Evolutionary conservation across 2,113 vertebrate genomes (phyloP).

Genomic region (Atractosteus spatula): DNA sequence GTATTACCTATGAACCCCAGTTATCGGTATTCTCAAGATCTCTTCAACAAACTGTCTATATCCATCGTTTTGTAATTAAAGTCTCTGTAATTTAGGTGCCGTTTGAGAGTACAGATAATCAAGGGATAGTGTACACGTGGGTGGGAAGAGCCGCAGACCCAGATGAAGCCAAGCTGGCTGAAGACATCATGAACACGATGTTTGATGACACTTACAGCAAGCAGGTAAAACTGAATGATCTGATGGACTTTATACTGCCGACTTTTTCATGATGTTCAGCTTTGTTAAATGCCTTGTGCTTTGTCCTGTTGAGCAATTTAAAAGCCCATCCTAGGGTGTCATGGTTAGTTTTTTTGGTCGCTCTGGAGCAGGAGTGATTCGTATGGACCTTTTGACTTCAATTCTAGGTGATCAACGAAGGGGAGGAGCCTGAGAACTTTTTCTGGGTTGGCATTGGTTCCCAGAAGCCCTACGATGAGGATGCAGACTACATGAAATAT

Average conservation of each 20-base stretch:
- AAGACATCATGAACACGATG: constrained; percentile 96
- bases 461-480: constrained; percentile 88
- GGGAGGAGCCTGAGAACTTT: constrained; percentile 96
- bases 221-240: constrained; percentile 66
- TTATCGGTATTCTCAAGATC: too few relatives aligned
- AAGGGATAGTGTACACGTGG: constrained; percentile 96
- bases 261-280: too few relatives aligned
- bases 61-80: too few relatives aligned
- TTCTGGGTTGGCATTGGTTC: constrained; percentile 97
- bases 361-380: too few relatives aligned
- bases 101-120: constrained; percentile 95
- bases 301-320: neutral
- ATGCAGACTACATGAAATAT: constrained; percentile 93
- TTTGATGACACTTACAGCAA: constrained; percentile 96
- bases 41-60: too few relatives aligned
- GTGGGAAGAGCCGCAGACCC: constrained; percentile 90
- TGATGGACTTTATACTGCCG: too few relatives aligned
- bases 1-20: too few relatives aligned
- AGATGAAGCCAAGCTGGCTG: constrained; percentile 89
- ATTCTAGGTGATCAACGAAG: constrained; percentile 88
- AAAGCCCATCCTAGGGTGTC: neutral
- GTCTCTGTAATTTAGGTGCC: constrained; percentile 73
- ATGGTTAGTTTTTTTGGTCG: too few relatives aligned
- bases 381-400: neutral
- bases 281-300: neutral